Evolutionary conservation across 2,797 vertebrate species (phyloP).

Genomic region (Diceros bicornis): DNA sequence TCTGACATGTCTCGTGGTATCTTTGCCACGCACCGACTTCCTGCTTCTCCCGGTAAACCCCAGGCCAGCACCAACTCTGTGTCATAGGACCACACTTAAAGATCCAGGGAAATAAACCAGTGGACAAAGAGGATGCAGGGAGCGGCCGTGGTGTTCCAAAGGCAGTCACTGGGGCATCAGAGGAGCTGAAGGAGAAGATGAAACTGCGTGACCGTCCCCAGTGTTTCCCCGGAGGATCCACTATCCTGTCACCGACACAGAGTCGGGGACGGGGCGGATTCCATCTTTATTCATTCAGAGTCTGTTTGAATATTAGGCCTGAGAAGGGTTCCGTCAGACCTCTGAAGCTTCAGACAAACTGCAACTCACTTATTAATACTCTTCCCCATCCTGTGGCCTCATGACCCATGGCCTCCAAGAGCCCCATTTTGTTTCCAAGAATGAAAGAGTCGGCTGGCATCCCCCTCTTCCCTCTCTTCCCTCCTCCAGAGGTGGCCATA

Average conservation of each 20-base stretch:
- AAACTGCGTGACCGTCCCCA: neutral
- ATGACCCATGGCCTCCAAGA: fast-evolving
- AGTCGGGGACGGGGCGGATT: neutral
- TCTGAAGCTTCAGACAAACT: neutral
- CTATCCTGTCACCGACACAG: neutral
- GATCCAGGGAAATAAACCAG: neutral
- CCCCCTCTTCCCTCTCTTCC: neutral
- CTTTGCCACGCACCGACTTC: neutral
- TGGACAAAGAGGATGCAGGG: neutral
- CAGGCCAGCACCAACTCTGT: neutral
- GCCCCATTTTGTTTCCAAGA: neutral
- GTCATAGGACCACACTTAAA: neutral
- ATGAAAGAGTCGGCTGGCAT: neutral
- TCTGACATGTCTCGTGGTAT: neutral
- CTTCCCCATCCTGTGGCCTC: neutral
- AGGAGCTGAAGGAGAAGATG: neutral
- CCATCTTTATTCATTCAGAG: neutral
- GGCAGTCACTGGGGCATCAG: neutral
- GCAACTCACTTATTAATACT: neutral
- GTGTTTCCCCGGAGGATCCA: neutral
- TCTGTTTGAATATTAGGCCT: neutral
- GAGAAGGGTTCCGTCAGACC: neutral
- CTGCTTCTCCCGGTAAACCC: neutral
- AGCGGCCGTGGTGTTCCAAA: neutral
- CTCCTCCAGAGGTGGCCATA: neutral